Conservation (phyloP, 2,888 invertebrate species). For the Hirtodrosophila cameraria region DNA sequence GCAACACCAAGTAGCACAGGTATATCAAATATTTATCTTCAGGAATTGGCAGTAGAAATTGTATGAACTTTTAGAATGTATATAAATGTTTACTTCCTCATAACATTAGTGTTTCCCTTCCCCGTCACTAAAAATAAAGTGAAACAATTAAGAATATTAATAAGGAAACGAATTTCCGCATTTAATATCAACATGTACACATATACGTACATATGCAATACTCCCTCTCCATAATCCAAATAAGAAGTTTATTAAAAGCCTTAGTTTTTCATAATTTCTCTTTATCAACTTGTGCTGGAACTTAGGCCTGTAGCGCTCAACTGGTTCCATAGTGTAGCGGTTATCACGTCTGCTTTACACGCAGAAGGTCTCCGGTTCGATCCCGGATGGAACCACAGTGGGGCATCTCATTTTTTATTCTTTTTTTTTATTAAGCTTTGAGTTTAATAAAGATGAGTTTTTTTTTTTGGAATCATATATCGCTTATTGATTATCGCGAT, state of each 20-base stretch:
- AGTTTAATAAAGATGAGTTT: too few relatives aligned
- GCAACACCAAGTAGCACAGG: conserved; percentile 5
- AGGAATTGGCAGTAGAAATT: background rate
- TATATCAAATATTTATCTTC: background rate
- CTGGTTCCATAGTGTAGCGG: conserved; percentile 85
- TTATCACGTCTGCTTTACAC: conserved; percentile 85
- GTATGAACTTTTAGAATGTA: background rate
- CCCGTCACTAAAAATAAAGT: background rate
- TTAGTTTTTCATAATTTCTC: background rate
- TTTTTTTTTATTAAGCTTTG: background rate
- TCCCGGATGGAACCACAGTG: conserved; percentile 84
- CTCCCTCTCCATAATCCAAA: background rate
- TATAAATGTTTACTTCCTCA: background rate
- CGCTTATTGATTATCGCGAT: too few relatives aligned
- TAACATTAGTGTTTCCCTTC: background rate
- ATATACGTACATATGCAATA: background rate
- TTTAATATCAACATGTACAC: background rate
- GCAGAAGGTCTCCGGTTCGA: conserved; percentile 85
- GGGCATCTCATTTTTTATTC: conserved; percentile 38
- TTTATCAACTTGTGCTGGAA: background rate
- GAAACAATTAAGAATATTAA: background rate
- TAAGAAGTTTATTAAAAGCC: background rate
- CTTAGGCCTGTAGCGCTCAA: fast-evolving
- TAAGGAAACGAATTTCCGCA: conserved; percentile 5
- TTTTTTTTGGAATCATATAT: too few relatives aligned